These are phyloP conservation scores for Zoroaster sp. DNA, from an alignment of 53 echinoderm and acorn worm species.

Conservation along the genomic window DNA sequence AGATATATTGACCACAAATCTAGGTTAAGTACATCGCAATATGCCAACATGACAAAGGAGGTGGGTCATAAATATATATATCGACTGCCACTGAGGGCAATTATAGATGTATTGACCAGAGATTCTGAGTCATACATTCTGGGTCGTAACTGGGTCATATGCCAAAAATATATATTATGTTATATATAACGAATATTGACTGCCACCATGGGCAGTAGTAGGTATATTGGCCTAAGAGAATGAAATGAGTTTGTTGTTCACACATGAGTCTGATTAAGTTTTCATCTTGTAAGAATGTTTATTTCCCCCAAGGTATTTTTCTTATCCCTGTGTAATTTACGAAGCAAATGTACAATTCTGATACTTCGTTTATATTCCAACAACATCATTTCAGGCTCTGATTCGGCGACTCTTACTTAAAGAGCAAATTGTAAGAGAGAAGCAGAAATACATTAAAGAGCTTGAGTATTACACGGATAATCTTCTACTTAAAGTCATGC, in stretches of 20 bases:
- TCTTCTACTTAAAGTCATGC: slow-evolving; percentile 74
- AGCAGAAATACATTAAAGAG: slow-evolving; percentile 51
- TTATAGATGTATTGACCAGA: too few relatives aligned
- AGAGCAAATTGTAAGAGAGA: slow-evolving; percentile 56
- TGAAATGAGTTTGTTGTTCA: too few relatives aligned
- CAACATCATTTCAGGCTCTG: slow-evolving; percentile 50
- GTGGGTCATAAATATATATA: not conserved
- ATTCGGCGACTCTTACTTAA: slow-evolving; percentile 45
- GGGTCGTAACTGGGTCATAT: too few relatives aligned
- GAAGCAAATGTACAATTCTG: not conserved
- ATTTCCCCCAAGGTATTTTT: too few relatives aligned
- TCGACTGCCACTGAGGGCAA: not conserved
- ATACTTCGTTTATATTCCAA: too few relatives aligned
- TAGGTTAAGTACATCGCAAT: too few relatives aligned
- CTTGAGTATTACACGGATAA: slow-evolving; percentile 79
- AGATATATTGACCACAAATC: too few relatives aligned
- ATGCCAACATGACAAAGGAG: slow-evolving; percentile 51
- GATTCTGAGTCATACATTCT: too few relatives aligned
- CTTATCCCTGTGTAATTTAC: not conserved
- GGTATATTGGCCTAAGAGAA: not conserved
- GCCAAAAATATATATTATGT: too few relatives aligned
- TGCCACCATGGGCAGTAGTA: not conserved
- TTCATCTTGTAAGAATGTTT: too few relatives aligned
- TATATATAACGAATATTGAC: not conserved
- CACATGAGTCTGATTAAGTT: too few relatives aligned